Conservation (phyloP, 2,113 vertebrate genomes). For the Lepus europaeus region DNA sequence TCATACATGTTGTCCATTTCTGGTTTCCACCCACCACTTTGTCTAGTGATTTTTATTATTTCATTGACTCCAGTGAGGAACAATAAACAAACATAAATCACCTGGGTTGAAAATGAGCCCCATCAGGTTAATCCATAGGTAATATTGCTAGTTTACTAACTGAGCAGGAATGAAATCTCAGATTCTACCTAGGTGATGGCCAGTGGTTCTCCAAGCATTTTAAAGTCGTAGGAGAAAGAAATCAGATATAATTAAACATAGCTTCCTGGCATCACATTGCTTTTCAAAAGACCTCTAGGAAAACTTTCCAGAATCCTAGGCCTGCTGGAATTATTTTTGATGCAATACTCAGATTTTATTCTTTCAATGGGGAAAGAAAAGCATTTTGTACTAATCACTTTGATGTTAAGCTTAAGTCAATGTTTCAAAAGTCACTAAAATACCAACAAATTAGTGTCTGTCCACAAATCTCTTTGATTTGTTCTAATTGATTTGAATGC, state of each 20-base stretch:
- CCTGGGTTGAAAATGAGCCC: not conserved
- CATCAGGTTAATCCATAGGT: not conserved
- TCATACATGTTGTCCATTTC: not conserved
- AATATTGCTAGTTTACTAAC: not conserved
- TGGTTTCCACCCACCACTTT: not conserved
- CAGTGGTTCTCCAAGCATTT: not conserved
- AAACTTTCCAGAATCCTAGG: not conserved
- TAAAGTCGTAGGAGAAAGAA: slow-evolving; percentile 6
- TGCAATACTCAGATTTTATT: slow-evolving; percentile 41
- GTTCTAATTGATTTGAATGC: slow-evolving; percentile 38
- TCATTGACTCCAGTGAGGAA: not conserved
- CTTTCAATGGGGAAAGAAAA: not conserved
- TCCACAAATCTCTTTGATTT: slow-evolving; percentile 49
- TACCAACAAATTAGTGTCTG: slow-evolving; percentile 40
- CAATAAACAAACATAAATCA: not conserved
- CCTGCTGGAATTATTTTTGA: slow-evolving; percentile 31
- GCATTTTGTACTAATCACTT: slow-evolving; percentile 9
- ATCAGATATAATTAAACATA: not conserved
- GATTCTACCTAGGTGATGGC: not conserved
- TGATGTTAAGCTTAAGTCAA: slow-evolving; percentile 43
- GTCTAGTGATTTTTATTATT: slow-evolving; percentile 37
- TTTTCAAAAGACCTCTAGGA: slow-evolving; percentile 12
- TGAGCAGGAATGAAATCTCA: not conserved
- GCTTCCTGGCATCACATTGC: not conserved
- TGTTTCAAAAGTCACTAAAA: slow-evolving; percentile 50